Conservation (phyloP, 2,888 invertebrate species). For the Campoplex nolae region DNA sequence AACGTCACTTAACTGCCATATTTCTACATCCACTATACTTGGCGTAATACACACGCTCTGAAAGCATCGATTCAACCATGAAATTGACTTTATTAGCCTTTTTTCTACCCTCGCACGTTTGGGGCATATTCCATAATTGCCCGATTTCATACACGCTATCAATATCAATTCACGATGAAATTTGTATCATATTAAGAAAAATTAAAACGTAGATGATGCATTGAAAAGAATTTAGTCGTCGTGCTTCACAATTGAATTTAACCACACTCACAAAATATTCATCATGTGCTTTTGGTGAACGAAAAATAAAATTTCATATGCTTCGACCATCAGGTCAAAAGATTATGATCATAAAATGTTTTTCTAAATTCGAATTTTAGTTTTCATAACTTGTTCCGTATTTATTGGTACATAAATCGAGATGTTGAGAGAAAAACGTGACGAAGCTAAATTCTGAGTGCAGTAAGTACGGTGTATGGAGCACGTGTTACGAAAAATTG, state of each 20-base stretch:
- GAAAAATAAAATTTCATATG: background rate
- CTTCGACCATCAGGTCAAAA: background rate
- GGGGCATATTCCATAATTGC: constrained; percentile 32
- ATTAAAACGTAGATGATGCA: background rate
- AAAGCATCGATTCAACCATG: constrained; percentile 80
- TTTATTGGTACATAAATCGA: constrained; percentile 22
- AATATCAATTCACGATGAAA: background rate
- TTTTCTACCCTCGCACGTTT: constrained; percentile 39
- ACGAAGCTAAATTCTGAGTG: constrained; percentile 20
- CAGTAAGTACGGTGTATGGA: constrained; percentile 53
- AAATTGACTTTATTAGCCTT: constrained; percentile 83
- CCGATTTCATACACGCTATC: constrained; percentile 46
- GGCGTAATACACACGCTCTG: constrained; percentile 71
- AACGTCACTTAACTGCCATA: constrained; percentile 65
- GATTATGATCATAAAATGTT: background rate
- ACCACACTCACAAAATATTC: background rate
- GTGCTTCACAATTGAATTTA: background rate
- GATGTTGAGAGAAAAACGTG: background rate
- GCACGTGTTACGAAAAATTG: constrained; percentile 70
- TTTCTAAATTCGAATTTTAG: background rate
- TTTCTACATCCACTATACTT: constrained; percentile 69
- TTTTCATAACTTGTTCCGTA: constrained; percentile 17
- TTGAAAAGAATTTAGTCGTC: background rate
- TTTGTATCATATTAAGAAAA: background rate
- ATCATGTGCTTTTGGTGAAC: background rate